These are phyloP conservation scores for Lanistes nyassanus DNA, from an alignment of 1,140 invertebrate genomes.

Conservation along the genomic window DNA sequence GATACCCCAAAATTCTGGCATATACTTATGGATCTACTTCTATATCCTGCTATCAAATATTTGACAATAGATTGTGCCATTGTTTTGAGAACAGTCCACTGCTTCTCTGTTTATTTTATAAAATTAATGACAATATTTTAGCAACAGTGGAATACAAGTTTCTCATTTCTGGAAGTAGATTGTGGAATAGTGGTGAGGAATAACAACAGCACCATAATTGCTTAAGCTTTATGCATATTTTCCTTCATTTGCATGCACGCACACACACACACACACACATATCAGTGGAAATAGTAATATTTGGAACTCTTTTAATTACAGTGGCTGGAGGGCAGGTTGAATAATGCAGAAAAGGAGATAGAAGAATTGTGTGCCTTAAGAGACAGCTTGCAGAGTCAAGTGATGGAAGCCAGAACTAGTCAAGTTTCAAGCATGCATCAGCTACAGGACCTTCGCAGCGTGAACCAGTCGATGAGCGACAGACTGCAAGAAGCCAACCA, in stretches of 20 bases:
- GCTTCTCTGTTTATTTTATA: too few species aligned
- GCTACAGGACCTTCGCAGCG: conserved; percentile 19
- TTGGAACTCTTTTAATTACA: neutral
- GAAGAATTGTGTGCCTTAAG: conserved; percentile 31
- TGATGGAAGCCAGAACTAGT: neutral
- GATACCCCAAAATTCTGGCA: too few species aligned
- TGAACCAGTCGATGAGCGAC: conserved; percentile 28
- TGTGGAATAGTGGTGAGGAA: too few species aligned
- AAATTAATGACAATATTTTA: too few species aligned
- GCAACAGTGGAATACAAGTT: too few species aligned
- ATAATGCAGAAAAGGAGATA: conserved; percentile 31
- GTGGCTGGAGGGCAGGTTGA: conserved; percentile 12
- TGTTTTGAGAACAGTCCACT: too few species aligned
- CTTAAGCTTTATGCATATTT: neutral
- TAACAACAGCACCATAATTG: neutral
- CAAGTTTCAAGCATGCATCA: conserved; percentile 9
- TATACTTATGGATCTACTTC: too few species aligned
- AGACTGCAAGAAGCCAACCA: conserved; percentile 39
- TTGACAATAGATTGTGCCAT: too few species aligned
- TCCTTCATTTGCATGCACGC: neutral
- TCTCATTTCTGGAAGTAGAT: too few species aligned
- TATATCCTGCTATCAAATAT: too few species aligned
- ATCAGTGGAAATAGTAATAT: neutral
- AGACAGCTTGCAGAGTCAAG: neutral
- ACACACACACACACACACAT: neutral